Conservation (phyloP, 2,888 invertebrate genomes). For the Lordiphosa andalusiaca region DNA sequence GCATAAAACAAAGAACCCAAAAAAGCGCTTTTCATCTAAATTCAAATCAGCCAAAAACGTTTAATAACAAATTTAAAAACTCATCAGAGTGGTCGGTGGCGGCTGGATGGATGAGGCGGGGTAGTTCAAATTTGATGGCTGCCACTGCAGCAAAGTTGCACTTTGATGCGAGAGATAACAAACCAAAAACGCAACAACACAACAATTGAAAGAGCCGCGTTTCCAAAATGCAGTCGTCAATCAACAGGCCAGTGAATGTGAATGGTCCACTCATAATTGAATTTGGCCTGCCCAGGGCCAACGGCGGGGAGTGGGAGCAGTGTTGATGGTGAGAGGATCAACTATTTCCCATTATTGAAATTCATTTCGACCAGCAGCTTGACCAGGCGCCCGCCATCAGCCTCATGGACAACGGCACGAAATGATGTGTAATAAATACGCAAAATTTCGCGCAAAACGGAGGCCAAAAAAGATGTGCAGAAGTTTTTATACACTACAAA, state of each 20-base stretch:
- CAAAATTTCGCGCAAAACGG: slow-evolving; percentile 5
- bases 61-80: slow-evolving; percentile 68
- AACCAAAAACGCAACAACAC: slow-evolving; percentile 11
- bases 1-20: slow-evolving; percentile 19
- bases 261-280: slow-evolving; percentile 71
- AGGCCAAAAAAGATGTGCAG: background rate
- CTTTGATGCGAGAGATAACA: slow-evolving; percentile 43
- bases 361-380: slow-evolving; percentile 49
- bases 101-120: background rate
- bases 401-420: slow-evolving; percentile 7
- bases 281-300: slow-evolving; percentile 53
- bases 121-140: slow-evolving; percentile 26
- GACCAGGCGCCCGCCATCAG: slow-evolving; percentile 6
- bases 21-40: slow-evolving; percentile 49
- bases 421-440: slow-evolving; percentile 19
- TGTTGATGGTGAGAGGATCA: slow-evolving; percentile 11
- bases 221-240: slow-evolving; percentile 57
- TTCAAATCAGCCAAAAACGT: slow-evolving; percentile 64
- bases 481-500: too few species aligned
- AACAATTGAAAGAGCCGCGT: slow-evolving; percentile 33
- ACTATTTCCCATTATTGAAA: slow-evolving; percentile 67
- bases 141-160: slow-evolving; percentile 36
- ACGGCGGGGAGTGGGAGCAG: slow-evolving; percentile 1
- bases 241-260: slow-evolving; percentile 36
- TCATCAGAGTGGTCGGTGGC: slow-evolving; percentile 37